phyloP scores from a whole-genome alignment of 2,113 vertebrate genomes.

The Girardinichthys multiradiatus region DNA sequence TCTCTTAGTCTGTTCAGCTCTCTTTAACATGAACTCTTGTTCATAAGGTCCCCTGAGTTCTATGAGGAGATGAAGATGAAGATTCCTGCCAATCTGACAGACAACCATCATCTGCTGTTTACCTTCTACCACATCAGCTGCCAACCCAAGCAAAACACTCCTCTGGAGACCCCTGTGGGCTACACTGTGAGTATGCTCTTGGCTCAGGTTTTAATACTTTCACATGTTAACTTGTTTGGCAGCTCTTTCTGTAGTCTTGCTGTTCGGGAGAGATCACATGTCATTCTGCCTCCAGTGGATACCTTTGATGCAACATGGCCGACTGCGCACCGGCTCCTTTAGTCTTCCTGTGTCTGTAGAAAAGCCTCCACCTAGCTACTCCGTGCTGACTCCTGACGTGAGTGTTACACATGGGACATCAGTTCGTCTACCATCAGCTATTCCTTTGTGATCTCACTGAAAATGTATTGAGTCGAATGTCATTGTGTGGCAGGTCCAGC shows the following conservation, averaged over 20 bases:
- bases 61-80: slow-evolving; percentile 92
- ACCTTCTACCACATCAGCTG: slow-evolving; percentile 94
- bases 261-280: slow-evolving; percentile 34
- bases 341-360: slow-evolving; percentile 90
- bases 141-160: slow-evolving; percentile 87
- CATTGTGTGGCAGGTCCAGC: slow-evolving; percentile 83
- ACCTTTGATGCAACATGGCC: slow-evolving; percentile 90
- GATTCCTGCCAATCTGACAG: slow-evolving; percentile 89
- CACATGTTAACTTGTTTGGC: slow-evolving; percentile 40
- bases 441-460: slow-evolving; percentile 27
- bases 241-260: slow-evolving; percentile 48
- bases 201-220: slow-evolving; percentile 32
- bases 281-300: slow-evolving; percentile 83
- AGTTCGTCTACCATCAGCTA: slow-evolving; percentile 5
- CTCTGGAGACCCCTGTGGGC: slow-evolving; percentile 89
- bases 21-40: slow-evolving; percentile 33
- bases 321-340: slow-evolving; percentile 87
- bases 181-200: slow-evolving; percentile 85
- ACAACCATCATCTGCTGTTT: slow-evolving; percentile 92
- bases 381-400: slow-evolving; percentile 91
- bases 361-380: slow-evolving; percentile 91
- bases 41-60: slow-evolving; percentile 88
- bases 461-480: slow-evolving; percentile 52
- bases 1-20: neutral
- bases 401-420: slow-evolving; percentile 54